These are phyloP conservation scores for Encarsia formosa DNA, from an alignment of 2,888 invertebrate genomes.

Conservation along the genomic window DNA sequence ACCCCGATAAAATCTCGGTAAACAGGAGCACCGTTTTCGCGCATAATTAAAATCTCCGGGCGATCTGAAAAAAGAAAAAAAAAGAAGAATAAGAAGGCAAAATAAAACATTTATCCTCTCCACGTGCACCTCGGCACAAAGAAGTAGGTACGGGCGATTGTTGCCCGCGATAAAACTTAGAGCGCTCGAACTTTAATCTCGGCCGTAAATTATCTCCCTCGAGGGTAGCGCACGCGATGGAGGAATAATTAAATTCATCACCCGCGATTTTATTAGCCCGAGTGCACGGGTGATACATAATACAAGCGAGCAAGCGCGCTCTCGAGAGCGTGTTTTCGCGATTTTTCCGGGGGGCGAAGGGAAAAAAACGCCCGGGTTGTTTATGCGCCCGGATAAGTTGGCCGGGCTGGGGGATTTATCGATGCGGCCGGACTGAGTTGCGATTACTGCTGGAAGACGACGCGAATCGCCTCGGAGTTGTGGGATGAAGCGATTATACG, in stretches of 20 bases:
- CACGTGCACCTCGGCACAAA: too few species aligned
- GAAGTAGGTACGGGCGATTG: constrained; percentile 15
- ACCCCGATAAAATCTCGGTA: too few species aligned
- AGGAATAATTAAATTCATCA: constrained; percentile 31
- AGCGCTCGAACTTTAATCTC: constrained; percentile 30
- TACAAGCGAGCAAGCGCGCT: too few species aligned
- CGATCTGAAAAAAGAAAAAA: too few species aligned
- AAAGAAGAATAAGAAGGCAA: too few species aligned
- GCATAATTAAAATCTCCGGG: too few species aligned
- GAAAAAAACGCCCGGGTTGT: constrained; percentile 23
- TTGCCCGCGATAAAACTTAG: constrained; percentile 25
- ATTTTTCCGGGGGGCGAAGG: constrained; percentile 16
- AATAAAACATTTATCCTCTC: too few species aligned
- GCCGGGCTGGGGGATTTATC: constrained; percentile 26
- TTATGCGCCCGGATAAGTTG: constrained; percentile 24
- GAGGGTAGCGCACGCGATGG: constrained; percentile 22
- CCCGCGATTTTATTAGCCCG: too few species aligned
- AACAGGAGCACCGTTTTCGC: too few species aligned
- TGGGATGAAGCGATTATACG: constrained; percentile 25
- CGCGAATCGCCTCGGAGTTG: not conserved
- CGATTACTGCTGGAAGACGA: too few species aligned
- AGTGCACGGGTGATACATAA: too few species aligned
- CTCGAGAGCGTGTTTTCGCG: constrained; percentile 18
- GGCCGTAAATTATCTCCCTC: constrained; percentile 24
- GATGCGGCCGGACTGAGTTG: constrained; percentile 15